A percentile compares a stretch with the other conserved stretches of the same genome.
These are phyloP conservation scores for Mythimna vitellina DNA, from an alignment of 2,888 invertebrate genomes.

Conservation along the genomic window DNA sequence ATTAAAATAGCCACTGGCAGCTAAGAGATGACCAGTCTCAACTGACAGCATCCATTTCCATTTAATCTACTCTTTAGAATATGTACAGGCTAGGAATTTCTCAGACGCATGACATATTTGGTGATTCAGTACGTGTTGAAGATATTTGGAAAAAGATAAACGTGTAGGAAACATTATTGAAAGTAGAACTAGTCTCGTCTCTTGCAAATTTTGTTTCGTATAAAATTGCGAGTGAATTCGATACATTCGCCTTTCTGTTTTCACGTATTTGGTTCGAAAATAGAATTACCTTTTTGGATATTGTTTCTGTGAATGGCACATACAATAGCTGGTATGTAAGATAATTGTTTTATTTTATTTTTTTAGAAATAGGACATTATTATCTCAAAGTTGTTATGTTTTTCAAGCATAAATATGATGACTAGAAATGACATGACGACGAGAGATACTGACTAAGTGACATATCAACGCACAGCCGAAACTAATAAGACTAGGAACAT, in stretches of 20 bases:
- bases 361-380: background rate
- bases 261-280: slow-evolving; percentile 2
- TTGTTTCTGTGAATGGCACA: slow-evolving; percentile 11
- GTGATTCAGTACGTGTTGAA: slow-evolving; percentile 16
- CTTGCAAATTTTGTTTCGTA: slow-evolving; percentile 20
- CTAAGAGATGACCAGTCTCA: too few relatives aligned
- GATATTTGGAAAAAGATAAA: slow-evolving; percentile 21
- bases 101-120: slow-evolving; percentile 7
- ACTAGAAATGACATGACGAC: too few relatives aligned
- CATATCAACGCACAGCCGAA: too few relatives aligned
- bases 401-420: too few relatives aligned
- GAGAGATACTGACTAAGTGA: too few relatives aligned
- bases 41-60: background rate
- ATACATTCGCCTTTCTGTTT: slow-evolving; percentile 27
- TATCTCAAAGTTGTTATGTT: background rate
- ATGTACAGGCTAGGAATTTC: background rate
- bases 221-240: slow-evolving; percentile 11
- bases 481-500: too few relatives aligned
- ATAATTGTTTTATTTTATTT: background rate
- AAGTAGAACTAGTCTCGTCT: background rate
- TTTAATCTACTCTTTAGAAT: background rate
- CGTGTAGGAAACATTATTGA: slow-evolving; percentile 14
- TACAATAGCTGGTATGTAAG: background rate
- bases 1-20: too few relatives aligned
- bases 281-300: slow-evolving; percentile 8